These are phyloP conservation scores for Hapalemur alaotrensis DNA, from an alignment of 2,797 vertebrate genomes.

Conservation along the genomic window DNA sequence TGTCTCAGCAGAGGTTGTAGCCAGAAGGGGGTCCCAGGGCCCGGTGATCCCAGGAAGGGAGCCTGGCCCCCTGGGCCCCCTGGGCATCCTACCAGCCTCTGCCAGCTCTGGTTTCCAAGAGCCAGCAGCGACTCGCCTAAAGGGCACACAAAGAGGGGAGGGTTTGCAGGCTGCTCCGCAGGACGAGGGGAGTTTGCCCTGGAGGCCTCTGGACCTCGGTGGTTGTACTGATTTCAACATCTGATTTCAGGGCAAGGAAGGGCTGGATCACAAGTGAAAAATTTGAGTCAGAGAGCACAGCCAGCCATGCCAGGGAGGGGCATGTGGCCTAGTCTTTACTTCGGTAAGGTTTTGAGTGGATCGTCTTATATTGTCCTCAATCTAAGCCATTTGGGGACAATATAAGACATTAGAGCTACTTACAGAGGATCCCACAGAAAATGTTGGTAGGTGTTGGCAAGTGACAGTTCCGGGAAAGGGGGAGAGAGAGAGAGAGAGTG, in stretches of 20 bases:
- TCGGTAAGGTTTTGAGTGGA: background rate
- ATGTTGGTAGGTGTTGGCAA: background rate
- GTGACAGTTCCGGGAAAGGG: background rate
- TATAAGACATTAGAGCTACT: background rate
- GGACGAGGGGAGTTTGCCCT: rapidly evolving
- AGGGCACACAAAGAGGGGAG: background rate
- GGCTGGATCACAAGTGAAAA: background rate
- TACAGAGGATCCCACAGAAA: background rate
- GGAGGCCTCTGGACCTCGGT: background rate
- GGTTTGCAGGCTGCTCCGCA: background rate
- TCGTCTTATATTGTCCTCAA: background rate
- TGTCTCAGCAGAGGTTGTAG: background rate
- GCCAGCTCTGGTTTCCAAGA: constrained; percentile 39
- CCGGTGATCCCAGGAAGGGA: background rate
- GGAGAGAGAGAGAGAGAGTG: background rate
- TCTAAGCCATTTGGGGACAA: background rate
- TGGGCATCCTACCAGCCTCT: background rate
- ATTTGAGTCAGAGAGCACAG: background rate
- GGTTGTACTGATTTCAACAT: background rate
- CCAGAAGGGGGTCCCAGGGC: background rate
- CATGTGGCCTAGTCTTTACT: background rate
- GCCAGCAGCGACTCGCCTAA: background rate
- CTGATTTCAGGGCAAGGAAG: background rate
- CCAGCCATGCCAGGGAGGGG: background rate
- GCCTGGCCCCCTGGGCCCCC: background rate